phyloP scores from a whole-genome alignment of 2,113 vertebrate species.

The Apodemus sylvaticus region DNA sequence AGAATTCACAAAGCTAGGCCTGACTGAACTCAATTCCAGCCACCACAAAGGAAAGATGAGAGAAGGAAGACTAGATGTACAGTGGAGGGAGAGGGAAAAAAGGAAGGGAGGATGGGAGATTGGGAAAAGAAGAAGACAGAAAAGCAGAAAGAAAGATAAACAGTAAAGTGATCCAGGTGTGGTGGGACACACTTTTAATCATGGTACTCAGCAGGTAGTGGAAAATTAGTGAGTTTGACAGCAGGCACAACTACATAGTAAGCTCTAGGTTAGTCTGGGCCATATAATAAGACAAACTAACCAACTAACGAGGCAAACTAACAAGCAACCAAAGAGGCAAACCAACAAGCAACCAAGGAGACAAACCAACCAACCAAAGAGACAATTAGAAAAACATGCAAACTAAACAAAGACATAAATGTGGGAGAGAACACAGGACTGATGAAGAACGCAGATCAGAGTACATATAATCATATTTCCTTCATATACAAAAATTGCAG shows the following conservation, averaged over 20 bases:
- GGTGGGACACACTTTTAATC: background rate
- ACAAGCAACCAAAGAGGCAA: background rate
- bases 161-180: background rate
- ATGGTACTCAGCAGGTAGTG: background rate
- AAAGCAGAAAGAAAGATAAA: background rate
- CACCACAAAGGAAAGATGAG: background rate
- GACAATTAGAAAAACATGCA: background rate
- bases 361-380: background rate
- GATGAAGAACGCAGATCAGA: background rate
- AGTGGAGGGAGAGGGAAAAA: accelerated
- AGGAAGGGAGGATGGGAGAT: background rate
- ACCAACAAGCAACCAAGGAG: background rate
- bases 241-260: no score
- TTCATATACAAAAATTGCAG: background rate
- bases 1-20: no score
- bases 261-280: background rate
- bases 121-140: background rate
- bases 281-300: background rate
- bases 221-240: background rate
- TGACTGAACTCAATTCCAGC: background rate
- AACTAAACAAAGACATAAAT: background rate
- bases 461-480: background rate
- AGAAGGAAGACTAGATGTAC: accelerated
- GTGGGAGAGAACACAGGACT: background rate
- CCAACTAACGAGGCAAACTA: background rate